Percentiles rank a stretch among this genome's conserved stretches.
These are phyloP conservation scores for Plestiodon gilberti DNA, from an alignment of 2,113 vertebrate genomes.

Conservation along the genomic window DNA sequence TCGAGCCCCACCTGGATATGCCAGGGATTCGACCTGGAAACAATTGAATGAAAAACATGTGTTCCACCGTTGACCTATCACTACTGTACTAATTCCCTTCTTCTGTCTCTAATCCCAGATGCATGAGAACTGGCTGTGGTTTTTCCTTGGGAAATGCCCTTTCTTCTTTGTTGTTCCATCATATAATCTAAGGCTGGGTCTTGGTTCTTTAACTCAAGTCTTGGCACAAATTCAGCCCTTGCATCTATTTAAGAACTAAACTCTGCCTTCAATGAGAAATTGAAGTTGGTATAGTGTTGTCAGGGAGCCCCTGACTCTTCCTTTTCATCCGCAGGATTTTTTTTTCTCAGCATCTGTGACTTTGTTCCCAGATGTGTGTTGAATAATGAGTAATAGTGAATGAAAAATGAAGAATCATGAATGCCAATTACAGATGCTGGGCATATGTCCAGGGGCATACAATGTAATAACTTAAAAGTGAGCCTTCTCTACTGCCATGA, in stretches of 20 bases:
- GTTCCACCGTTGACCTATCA: no score
- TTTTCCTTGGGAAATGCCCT: not conserved
- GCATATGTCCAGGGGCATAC: constrained; percentile 47
- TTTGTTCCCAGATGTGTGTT: constrained; percentile 53
- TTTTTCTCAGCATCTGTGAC: not conserved
- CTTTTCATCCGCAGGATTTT: constrained; percentile 33
- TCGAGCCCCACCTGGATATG: no score
- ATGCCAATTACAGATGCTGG: constrained; percentile 55
- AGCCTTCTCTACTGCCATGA: not conserved
- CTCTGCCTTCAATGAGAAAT: constrained; percentile 28
- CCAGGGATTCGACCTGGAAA: no score
- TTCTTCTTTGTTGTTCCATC: not conserved
- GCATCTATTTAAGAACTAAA: not conserved
- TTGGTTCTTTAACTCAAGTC: not conserved
- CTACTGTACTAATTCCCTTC: no score
- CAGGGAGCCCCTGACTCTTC: constrained; percentile 41
- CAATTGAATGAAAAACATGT: no score
- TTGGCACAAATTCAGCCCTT: not conserved
- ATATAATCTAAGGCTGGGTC: not conserved
- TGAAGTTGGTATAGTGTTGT: not conserved
- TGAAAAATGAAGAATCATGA: constrained; percentile 31
- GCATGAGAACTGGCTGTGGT: not conserved
- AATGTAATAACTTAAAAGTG: constrained; percentile 49
- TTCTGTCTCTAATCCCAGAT: not conserved
- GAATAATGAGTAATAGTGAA: constrained; percentile 42